Evolutionary conservation across 2,888 invertebrate genomes (phyloP), one percentile per base, ranked within the genome.

Genomic region (Lomographa bimaculata): DNA sequence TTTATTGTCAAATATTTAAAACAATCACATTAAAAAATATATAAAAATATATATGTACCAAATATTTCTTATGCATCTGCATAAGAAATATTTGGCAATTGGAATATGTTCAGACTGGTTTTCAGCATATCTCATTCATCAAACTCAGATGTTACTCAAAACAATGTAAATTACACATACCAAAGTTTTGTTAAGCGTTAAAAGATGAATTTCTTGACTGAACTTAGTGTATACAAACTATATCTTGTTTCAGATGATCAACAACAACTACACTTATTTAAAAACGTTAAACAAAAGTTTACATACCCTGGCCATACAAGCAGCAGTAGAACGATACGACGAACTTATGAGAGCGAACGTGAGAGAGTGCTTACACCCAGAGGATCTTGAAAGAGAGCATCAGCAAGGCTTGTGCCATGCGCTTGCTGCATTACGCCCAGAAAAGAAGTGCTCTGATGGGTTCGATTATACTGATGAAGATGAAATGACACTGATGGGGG

Each of bases 251-350:
- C 21, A 36, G 28, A 7, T 4, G 1, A 36, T 36, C 10, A 19
- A 25, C 9, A 11, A 25, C 0, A 10, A 9, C 10, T 30, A 14
- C 5, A 6, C 14, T 4, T 0, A 18, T 2, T n/a, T 37, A 2
- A 30, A 25, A 14, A n/a, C 19, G 3, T 11, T 37, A 3, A 37
- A 37, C 24, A 19, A 24, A 3, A 29, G 37, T 3, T 23, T 28
- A 2, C 24, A 30, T 5, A 37, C 19, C 5, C 2, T 3, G 3
- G 24, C 14, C 4, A 19, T 37, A n/a, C 3, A 14, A 0, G 24
- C 17, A 5, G 30, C 14, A 0, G 14, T 29, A 5, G 7, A 18
- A 3, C 19, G 5, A 11, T 37, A 37, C 7, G 10, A 37, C 1
- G 1, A 9, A 1, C 25, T 14, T 17, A 37, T 37, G n/a, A 18